These are phyloP conservation scores for Eucera pruinosa DNA, from an alignment of 2,888 invertebrate species.

Conservation along the genomic window DNA sequence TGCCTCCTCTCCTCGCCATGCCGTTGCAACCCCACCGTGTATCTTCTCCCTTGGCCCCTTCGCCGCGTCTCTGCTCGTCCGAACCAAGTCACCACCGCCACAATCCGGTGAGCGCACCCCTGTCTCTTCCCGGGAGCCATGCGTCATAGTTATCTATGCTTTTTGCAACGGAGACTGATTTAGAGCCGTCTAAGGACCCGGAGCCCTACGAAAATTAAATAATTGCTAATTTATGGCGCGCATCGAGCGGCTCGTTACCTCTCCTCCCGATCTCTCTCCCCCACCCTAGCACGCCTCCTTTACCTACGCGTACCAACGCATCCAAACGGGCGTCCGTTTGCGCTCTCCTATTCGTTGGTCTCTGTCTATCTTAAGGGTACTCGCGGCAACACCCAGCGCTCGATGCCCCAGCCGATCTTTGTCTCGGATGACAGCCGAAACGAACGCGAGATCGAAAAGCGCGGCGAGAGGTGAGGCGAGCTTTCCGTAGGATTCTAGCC, in stretches of 20 bases:
- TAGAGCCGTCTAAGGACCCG: conserved; percentile 84
- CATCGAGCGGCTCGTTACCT: conserved; percentile 78
- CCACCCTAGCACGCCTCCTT: conserved; percentile 28
- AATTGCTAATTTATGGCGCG: conserved; percentile 85
- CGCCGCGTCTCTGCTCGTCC: conserved; percentile 55
- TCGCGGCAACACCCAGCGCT: not conserved
- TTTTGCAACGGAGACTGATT: conserved; percentile 84
- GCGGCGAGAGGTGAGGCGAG: conserved; percentile 40
- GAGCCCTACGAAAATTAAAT: conserved; percentile 85
- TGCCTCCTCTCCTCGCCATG: conserved; percentile 43
- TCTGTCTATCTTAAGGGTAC: not conserved
- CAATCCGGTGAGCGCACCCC: conserved; percentile 77
- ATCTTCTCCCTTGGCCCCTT: conserved; percentile 58
- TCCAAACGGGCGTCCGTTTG: too few relatives aligned
- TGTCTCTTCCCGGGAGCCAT: conserved; percentile 83
- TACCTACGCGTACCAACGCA: conserved; percentile 14
- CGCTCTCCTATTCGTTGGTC: not conserved
- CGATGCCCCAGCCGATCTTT: too few relatives aligned
- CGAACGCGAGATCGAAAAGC: not conserved
- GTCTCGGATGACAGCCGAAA: too few relatives aligned
- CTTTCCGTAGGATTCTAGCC: not conserved
- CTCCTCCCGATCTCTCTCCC: conserved; percentile 45
- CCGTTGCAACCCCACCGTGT: conserved; percentile 46
- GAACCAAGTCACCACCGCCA: conserved; percentile 73
- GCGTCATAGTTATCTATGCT: conserved; percentile 85